Evolutionary conservation across 2,888 invertebrate species (phyloP).

Genomic region (Gnatocerus cornutus): DNA sequence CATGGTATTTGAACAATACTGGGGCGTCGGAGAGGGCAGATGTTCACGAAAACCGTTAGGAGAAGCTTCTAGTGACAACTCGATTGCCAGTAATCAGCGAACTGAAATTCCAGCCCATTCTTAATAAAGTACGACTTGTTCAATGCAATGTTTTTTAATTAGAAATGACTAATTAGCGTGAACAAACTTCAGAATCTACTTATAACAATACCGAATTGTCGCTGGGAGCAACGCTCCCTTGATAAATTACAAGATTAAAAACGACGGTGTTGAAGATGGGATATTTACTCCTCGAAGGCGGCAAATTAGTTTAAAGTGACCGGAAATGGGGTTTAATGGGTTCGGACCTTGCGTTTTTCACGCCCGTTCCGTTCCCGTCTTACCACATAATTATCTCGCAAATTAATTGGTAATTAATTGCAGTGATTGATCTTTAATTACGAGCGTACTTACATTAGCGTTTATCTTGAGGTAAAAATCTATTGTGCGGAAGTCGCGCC

Average conservation of each 20-base stretch:
- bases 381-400: conserved; percentile 51
- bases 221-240: conserved; percentile 19
- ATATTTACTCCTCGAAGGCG: conserved; percentile 13
- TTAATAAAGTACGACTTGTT: conserved; percentile 34
- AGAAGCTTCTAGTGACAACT: conserved; percentile 29
- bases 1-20: conserved; percentile 53
- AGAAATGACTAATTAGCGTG: conserved; percentile 49
- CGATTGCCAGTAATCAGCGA: not conserved
- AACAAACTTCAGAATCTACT: conserved; percentile 40
- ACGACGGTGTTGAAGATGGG: conserved; percentile 8
- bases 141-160: conserved; percentile 46
- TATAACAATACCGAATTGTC: conserved; percentile 39
- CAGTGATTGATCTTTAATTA: conserved; percentile 60
- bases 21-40: conserved; percentile 54
- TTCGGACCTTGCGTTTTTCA: conserved; percentile 48
- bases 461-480: conserved; percentile 40
- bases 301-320: conserved; percentile 45
- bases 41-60: conserved; percentile 53
- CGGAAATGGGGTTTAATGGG: conserved; percentile 51
- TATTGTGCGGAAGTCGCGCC: conserved; percentile 15
- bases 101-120: conserved; percentile 10
- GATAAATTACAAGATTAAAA: conserved; percentile 21
- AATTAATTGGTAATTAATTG: conserved; percentile 63
- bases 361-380: conserved; percentile 52
- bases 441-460: conserved; percentile 37